Evolutionary conservation across 2,888 invertebrate species (phyloP).

Genomic region (Cephus pulcher): DNA sequence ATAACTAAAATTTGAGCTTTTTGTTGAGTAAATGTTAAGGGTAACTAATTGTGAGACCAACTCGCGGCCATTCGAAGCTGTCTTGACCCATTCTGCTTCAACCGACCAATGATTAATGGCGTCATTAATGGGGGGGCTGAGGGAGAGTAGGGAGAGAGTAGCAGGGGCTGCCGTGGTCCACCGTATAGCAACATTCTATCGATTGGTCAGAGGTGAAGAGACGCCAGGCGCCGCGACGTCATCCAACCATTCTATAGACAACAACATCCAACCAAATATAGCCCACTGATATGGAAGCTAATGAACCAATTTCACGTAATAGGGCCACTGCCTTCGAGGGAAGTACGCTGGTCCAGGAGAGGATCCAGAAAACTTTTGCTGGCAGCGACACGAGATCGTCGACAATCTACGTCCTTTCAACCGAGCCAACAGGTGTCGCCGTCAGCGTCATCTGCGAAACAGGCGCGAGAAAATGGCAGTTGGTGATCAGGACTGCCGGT

Average conservation of each 20-base stretch:
- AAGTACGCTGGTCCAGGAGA: conserved; percentile 9
- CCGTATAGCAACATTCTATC: conserved; percentile 16
- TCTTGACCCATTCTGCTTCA: background rate
- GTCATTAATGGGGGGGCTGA: background rate
- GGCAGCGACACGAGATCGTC: too few species aligned
- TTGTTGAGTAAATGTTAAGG: conserved; percentile 7
- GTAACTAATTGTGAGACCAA: background rate
- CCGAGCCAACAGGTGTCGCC: too few species aligned
- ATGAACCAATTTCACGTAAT: conserved; percentile 53
- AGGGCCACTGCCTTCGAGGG: conserved; percentile 33
- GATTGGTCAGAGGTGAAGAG: conserved; percentile 36
- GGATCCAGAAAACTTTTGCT: too few species aligned
- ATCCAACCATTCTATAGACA: conserved; percentile 37
- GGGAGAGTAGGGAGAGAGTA: background rate
- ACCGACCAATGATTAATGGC: conserved; percentile 1
- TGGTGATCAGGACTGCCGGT: too few species aligned
- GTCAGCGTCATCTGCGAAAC: too few species aligned
- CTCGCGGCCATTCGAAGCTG: background rate
- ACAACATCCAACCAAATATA: conserved; percentile 46
- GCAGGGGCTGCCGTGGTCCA: background rate
- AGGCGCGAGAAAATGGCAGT: too few species aligned
- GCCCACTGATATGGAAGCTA: conserved; percentile 42
- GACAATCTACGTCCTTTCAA: too few species aligned
- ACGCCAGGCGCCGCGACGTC: conserved; percentile 38
- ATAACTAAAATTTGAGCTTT: background rate